These are phyloP conservation scores for Eurytoma californica DNA, from an alignment of 2,888 invertebrate genomes.

Conservation along the genomic window DNA sequence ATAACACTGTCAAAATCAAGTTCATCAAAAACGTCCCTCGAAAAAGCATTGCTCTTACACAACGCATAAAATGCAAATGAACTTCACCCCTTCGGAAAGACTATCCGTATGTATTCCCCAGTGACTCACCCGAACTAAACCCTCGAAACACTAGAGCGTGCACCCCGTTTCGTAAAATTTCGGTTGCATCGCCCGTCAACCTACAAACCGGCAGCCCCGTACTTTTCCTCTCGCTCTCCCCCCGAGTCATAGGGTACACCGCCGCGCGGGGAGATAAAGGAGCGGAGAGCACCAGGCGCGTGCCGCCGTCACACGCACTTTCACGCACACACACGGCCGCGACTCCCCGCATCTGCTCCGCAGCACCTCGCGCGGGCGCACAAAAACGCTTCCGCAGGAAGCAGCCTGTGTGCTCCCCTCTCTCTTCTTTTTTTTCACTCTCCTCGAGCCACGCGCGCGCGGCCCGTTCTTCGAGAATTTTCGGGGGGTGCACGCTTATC, in stretches of 20 bases:
- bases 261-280: background rate
- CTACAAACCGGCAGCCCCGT: background rate
- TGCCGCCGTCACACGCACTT: background rate
- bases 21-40: no score
- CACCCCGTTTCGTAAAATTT: background rate
- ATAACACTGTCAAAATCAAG: no score
- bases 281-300: background rate
- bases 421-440: slow-evolving; percentile 10
- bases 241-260: background rate
- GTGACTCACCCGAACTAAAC: no score
- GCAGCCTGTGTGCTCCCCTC: slow-evolving; percentile 44
- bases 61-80: no score
- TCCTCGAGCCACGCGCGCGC: slow-evolving; percentile 20
- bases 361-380: slow-evolving; percentile 2
- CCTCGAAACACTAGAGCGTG: background rate
- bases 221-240: background rate
- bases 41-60: no score
- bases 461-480: slow-evolving; percentile 17
- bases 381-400: slow-evolving; percentile 73
- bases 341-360: slow-evolving; percentile 6
- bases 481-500: slow-evolving; percentile 21
- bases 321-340: background rate
- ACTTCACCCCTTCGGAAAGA: no score
- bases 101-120: no score
- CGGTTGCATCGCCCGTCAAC: background rate